Conservation (phyloP, 2,888 invertebrate species). For the Pimpla rufipes region DNA sequence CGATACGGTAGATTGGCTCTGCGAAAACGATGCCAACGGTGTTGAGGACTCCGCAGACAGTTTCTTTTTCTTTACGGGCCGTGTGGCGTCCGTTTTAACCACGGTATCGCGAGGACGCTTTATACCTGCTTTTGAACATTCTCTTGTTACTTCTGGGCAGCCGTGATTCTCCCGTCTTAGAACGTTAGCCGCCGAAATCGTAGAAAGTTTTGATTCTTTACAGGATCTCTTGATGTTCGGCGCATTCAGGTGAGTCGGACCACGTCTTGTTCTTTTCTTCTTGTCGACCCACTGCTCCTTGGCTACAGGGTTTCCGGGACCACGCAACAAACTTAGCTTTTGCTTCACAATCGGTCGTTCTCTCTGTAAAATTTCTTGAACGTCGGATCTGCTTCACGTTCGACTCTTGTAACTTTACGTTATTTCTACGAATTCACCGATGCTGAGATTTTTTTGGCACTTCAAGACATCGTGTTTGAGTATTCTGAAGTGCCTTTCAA, state of each 20-base stretch:
- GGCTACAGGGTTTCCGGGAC: conserved; percentile 18
- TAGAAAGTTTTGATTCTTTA: background rate
- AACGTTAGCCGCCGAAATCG: background rate
- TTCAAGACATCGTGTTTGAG: conserved; percentile 20
- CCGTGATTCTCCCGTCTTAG: background rate
- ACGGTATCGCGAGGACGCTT: background rate
- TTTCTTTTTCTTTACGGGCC: background rate
- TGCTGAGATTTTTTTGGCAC: background rate
- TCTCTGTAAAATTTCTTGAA: conserved; percentile 10
- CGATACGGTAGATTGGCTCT: background rate
- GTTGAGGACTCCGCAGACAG: background rate
- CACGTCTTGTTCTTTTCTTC: background rate
- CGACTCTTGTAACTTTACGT: conserved; percentile 16
- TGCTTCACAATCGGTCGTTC: conserved; percentile 17
- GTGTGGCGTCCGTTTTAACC: background rate
- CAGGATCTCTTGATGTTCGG: conserved; percentile 2
- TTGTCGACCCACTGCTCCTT: conserved; percentile 10
- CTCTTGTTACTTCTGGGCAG: background rate
- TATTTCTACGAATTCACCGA: conserved; percentile 26
- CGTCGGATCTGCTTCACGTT: conserved; percentile 6
- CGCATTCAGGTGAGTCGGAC: conserved; percentile 5
- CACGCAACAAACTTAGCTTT: background rate
- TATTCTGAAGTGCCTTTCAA: conserved; percentile 30
- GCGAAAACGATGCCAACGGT: background rate
- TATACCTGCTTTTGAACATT: background rate